Evolutionary conservation across 2,113 vertebrate species (phyloP).

Genomic region (Castor canadensis): DNA sequence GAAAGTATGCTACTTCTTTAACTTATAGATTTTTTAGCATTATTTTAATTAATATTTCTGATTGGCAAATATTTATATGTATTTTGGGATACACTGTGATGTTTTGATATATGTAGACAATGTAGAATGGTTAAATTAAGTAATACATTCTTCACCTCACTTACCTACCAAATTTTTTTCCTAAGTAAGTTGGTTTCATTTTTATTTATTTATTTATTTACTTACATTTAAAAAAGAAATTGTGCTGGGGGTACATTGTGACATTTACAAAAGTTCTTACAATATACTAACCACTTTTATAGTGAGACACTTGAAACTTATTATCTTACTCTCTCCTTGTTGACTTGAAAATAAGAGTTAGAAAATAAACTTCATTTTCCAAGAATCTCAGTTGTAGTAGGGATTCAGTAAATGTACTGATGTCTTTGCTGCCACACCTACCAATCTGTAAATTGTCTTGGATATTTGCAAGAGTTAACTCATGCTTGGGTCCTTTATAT

Average conservation of each 20-base stretch:
- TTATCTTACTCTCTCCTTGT: neutral
- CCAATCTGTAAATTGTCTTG: slow-evolving; percentile 13
- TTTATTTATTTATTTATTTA: too few relatives aligned
- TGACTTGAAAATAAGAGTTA: neutral
- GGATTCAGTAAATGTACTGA: neutral
- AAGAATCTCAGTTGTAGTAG: neutral
- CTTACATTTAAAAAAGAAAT: too few relatives aligned
- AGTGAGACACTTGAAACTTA: neutral
- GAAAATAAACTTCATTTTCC: slow-evolving; percentile 48
- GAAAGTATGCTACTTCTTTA: neutral
- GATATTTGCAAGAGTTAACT: slow-evolving; percentile 20
- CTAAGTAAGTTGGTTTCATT: too few relatives aligned
- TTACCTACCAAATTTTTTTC: neutral
- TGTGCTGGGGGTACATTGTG: too few relatives aligned
- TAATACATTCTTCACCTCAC: neutral
- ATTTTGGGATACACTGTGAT: neutral
- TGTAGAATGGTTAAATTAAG: neutral
- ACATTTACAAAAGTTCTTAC: too few relatives aligned
- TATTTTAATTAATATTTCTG: neutral
- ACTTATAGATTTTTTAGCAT: neutral
- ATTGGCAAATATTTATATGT: neutral
- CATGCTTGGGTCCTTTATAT: neutral
- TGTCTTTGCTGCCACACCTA: neutral
- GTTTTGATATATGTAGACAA: neutral
- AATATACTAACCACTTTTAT: too few relatives aligned